These are phyloP conservation scores for Drosophila peninsularis DNA, from an alignment of 2,888 invertebrate genomes.

Conservation along the genomic window DNA sequence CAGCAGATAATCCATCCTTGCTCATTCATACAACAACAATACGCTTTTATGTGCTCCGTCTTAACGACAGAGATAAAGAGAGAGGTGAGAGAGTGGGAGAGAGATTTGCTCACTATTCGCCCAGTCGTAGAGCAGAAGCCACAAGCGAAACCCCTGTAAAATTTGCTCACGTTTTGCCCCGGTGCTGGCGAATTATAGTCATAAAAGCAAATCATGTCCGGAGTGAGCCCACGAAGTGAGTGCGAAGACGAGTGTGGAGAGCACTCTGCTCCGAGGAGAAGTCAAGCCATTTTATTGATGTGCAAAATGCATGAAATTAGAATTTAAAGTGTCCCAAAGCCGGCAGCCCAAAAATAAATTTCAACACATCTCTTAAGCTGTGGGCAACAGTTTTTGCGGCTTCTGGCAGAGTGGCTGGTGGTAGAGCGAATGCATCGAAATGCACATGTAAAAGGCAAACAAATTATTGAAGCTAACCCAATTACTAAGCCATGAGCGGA, in stretches of 20 bases:
- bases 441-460: conserved; percentile 25
- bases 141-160: conserved; percentile 37
- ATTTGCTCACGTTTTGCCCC: conserved; percentile 62
- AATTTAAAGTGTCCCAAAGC: conserved; percentile 66
- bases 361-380: conserved; percentile 26
- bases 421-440: conserved; percentile 25
- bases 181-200: conserved; percentile 41
- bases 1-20: conserved; percentile 26
- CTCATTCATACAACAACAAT: conserved; percentile 10
- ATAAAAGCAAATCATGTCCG: conserved; percentile 70
- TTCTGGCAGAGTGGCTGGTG: background rate
- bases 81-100: background rate
- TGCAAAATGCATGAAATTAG: conserved; percentile 82
- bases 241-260: conserved; percentile 6
- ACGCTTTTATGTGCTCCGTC: conserved; percentile 9
- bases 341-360: conserved; percentile 23
- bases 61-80: background rate
- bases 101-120: conserved; percentile 34
- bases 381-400: conserved; percentile 22
- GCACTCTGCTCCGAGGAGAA: conserved; percentile 27
- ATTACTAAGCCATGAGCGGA: conserved; percentile 52
- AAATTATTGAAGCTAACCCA: conserved; percentile 58
- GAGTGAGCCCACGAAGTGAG: conserved; percentile 2
- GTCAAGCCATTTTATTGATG: conserved; percentile 72
- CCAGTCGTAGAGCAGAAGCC: conserved; percentile 23